These are phyloP conservation scores for Drosophila kanekoi DNA, from an alignment of 2,888 invertebrate genomes.

Conservation along the genomic window DNA sequence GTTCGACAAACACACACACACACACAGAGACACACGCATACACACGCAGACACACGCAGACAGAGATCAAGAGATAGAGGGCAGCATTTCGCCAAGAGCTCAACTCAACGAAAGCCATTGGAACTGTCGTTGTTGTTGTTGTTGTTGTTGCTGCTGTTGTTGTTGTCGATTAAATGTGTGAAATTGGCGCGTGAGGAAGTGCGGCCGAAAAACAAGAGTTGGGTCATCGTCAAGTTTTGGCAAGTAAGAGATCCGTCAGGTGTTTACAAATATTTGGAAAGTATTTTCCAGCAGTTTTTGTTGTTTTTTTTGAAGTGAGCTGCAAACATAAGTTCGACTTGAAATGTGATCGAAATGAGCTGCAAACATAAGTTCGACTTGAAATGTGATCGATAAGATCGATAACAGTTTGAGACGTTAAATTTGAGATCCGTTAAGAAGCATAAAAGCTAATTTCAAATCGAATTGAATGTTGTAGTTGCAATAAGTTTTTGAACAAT, in stretches of 20 bases:
- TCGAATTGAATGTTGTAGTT: background rate
- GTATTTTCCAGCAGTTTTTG: background rate
- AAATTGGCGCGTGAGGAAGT: constrained; percentile 62
- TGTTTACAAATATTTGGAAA: constrained; percentile 19
- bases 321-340: background rate
- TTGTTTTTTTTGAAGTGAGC: background rate
- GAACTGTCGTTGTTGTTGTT: constrained; percentile 5
- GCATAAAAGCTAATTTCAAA: background rate
- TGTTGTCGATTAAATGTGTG: constrained; percentile 44
- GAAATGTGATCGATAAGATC: constrained; percentile 9
- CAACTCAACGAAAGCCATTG: constrained; percentile 45
- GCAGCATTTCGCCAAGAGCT: constrained; percentile 38
- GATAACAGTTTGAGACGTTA: background rate
- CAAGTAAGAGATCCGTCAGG: constrained; percentile 22
- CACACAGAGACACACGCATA: too few species aligned
- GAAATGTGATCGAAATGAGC: constrained; percentile 4
- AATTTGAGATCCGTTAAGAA: background rate
- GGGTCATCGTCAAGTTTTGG: constrained; percentile 27
- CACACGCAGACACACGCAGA: background rate
- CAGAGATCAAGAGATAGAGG: constrained; percentile 17
- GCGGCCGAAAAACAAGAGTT: constrained; percentile 13
- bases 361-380: background rate
- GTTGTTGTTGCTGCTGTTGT: constrained; percentile 6
- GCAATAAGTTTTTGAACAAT: too few species aligned
- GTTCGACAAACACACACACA: constrained; percentile 2